Percentiles rank a stretch among this genome's conserved stretches.
These are phyloP conservation scores for Calcarius lapponicus DNA, from an alignment of 2,797 vertebrate species.

Conservation along the genomic window DNA sequence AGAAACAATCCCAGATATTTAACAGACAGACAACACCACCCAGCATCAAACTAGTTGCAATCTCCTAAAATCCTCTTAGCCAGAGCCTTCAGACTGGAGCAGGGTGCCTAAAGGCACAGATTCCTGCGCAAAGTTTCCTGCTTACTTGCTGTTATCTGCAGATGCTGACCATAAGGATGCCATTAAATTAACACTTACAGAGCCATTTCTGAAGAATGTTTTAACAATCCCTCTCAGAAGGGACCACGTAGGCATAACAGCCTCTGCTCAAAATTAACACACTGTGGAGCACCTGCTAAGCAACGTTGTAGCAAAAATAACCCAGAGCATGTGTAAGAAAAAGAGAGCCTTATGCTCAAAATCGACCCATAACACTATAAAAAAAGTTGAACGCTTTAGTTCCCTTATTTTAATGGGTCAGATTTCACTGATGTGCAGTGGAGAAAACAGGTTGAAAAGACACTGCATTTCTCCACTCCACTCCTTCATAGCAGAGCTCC, in stretches of 20 bases:
- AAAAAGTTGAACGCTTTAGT: neutral
- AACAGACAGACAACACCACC: neutral
- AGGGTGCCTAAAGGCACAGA: neutral
- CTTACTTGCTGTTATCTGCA: neutral
- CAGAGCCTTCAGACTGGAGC: neutral
- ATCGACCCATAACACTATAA: neutral
- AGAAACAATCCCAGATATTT: neutral
- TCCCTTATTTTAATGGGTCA: neutral
- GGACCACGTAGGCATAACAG: neutral
- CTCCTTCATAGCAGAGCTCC: neutral
- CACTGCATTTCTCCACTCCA: neutral
- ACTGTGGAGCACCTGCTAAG: neutral
- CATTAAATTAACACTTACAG: neutral
- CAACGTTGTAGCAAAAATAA: neutral
- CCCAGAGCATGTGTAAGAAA: fast-evolving
- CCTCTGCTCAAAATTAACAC: neutral
- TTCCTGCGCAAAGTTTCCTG: neutral
- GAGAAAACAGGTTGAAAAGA: neutral
- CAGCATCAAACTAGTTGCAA: neutral
- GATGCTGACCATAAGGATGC: neutral
- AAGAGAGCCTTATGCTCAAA: neutral
- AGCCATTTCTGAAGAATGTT: neutral
- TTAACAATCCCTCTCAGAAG: neutral
- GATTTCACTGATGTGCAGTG: neutral
- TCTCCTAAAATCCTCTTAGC: constrained; percentile 5